Conservation (phyloP, 2,113 vertebrate genomes). For the Tachysurus fulvidraco region DNA sequence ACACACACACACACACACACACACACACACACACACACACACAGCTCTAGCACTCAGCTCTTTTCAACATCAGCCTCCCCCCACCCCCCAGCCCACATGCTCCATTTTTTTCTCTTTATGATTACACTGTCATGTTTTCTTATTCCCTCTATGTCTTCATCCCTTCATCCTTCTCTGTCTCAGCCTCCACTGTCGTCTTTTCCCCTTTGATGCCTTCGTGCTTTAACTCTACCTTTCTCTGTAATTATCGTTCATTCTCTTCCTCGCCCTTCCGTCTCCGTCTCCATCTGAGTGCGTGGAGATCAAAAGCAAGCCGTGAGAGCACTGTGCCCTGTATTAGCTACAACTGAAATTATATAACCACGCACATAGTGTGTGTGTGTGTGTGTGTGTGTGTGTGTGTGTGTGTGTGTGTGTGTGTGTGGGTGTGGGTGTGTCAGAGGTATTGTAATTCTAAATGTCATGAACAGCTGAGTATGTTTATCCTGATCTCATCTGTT, state of each 20-base stretch:
- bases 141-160: neutral
- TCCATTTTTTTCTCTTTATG: neutral
- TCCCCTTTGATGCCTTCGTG: conserved; percentile 3
- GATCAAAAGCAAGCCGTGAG: conserved; percentile 41
- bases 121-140: conserved; percentile 25
- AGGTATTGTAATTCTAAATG: conserved; percentile 32
- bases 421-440: neutral
- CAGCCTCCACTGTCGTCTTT: neutral
- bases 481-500: conserved; percentile 33
- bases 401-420: neutral
- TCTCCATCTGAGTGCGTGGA: conserved; percentile 31
- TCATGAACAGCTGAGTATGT: conserved; percentile 39
- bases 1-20: conserved; percentile 39
- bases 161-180: neutral
- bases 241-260: conserved; percentile 14
- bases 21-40: conserved; percentile 41
- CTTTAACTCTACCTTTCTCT: conserved; percentile 20
- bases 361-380: neutral
- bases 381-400: neutral
- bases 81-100: neutral
- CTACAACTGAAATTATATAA: conserved; percentile 56
- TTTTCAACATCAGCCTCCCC: conserved; percentile 1
- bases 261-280: neutral
- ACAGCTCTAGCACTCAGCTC: conserved; percentile 9
- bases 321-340: conserved; percentile 48